Evolutionary conservation across 2,888 invertebrate genomes (phyloP).

Genomic region (Epicampocera succincta): DNA sequence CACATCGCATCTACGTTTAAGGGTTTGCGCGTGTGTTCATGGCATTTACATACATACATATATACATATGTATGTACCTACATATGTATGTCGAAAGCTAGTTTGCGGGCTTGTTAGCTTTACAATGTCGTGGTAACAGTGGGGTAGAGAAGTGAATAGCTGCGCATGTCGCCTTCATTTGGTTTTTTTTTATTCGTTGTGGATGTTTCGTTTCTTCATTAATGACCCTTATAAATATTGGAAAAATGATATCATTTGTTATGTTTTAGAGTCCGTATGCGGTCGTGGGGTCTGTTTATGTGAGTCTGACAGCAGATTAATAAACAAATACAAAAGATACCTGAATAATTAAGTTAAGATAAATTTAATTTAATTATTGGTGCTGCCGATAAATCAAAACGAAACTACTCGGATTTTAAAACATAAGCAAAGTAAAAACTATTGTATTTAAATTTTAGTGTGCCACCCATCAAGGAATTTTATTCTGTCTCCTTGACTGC

Average conservation of each 20-base stretch:
- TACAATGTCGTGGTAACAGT: neutral
- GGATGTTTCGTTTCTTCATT: slow-evolving; percentile 48
- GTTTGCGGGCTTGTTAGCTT: neutral
- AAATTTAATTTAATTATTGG: slow-evolving; percentile 51
- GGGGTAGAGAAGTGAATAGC: neutral
- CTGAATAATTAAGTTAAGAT: slow-evolving; percentile 33
- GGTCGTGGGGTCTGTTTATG: slow-evolving; percentile 47
- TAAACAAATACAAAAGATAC: slow-evolving; percentile 53
- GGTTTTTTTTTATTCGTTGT: slow-evolving; percentile 19
- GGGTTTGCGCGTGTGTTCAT: slow-evolving; percentile 9
- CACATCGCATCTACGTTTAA: slow-evolving; percentile 11
- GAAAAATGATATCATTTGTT: slow-evolving; percentile 58
- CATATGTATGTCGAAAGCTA: no score
- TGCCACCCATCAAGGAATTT: no score
- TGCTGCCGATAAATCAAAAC: slow-evolving; percentile 45
- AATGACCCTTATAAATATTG: slow-evolving; percentile 65
- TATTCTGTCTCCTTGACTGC: no score
- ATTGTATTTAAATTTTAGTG: neutral
- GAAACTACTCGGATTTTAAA: neutral
- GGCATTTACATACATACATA: neutral
- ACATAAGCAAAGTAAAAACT: neutral
- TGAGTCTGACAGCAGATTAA: slow-evolving; percentile 62
- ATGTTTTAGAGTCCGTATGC: slow-evolving; percentile 28
- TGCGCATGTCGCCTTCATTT: slow-evolving; percentile 37
- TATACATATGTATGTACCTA: no score